Evolutionary conservation across 2,888 invertebrate species (phyloP), one percentile per base, ranked within the genome.

Genomic region (Cacoxenus indagator): DNA sequence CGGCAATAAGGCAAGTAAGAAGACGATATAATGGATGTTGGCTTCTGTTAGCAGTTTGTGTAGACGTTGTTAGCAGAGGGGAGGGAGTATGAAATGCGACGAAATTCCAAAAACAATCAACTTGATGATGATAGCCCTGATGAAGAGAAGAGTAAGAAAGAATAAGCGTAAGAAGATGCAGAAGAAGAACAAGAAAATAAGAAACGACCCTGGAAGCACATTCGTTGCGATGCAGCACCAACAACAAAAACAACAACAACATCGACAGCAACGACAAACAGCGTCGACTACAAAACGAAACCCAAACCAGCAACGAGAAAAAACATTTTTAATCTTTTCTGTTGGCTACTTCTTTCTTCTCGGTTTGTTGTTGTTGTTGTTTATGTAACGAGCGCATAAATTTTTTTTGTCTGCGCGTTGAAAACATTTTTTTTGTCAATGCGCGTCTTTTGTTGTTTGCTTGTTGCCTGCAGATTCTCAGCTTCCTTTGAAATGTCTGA

Each of bases 171-270:
- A 61, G 55, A 24, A 64, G 57, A 11, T 68, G 65, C 65, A 68
- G 68, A 67, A 73, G 72, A 72, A 72, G 66, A 74, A 75, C 69
- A 72, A 64, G 70, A 71, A 70, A 70, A 67, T 22, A 4, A n/a
- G n/a, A 72, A 75, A 70, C 76, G 81, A 84, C 83, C 84, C 83
- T 84, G 84, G 75, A 73, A 83, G 76, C 78, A 77, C 70, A 75
- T 70, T 76, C 73, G 74, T 73, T 76, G 76, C 83, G 75, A 76
- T 76, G 75, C 64, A 67, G 51, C 57, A 73, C 70, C 62, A 54
- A 70, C 69, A 73, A 72, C 70, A 73, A 73, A 70, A 70, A 57
- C 57, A 46, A 57, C 37, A 31, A 14, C 57, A 59, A 24, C 46
- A 43, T 26, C 59, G 51, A 19, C 29, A 29, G n/a, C n/a, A n/a